Conservation (phyloP, 1,140 invertebrate genomes). For the Neodiprion fabricii region DNA sequence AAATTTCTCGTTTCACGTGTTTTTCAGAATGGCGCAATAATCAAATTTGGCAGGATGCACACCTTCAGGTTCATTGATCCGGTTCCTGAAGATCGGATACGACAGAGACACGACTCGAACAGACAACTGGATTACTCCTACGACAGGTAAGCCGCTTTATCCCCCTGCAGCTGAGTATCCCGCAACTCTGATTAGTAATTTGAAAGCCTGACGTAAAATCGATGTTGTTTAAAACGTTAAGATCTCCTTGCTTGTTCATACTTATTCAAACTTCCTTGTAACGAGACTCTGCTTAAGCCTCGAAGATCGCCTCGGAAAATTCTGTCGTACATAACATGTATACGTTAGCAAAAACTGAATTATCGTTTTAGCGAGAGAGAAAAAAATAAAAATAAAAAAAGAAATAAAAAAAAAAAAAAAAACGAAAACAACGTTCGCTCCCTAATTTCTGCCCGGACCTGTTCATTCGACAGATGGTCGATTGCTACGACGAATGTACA, state of each 20-base stretch:
- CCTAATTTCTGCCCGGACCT: neutral
- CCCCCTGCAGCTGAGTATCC: neutral
- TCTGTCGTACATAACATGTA: too few relatives aligned
- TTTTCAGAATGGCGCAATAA: slow-evolving; percentile 80
- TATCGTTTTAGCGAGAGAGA: too few relatives aligned
- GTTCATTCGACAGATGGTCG: neutral
- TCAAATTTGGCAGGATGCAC: slow-evolving; percentile 90
- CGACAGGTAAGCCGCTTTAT: slow-evolving; percentile 69
- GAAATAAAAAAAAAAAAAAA: too few relatives aligned
- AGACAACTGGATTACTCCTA: slow-evolving; percentile 71
- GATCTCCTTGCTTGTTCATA: neutral
- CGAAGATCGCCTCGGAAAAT: too few relatives aligned
- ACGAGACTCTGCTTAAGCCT: too few relatives aligned
- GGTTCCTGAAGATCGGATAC: slow-evolving; percentile 80
- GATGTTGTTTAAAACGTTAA: neutral
- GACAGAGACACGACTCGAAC: slow-evolving; percentile 74
- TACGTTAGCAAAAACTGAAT: too few relatives aligned
- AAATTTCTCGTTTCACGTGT: slow-evolving; percentile 33
- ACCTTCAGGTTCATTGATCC: slow-evolving; percentile 95
- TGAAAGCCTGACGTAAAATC: neutral
- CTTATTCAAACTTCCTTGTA: too few relatives aligned
- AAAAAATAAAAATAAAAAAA: too few relatives aligned
- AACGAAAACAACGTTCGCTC: too few relatives aligned
- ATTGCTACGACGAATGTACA: neutral
- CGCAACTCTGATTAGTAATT: neutral